These are phyloP conservation scores for Gallinago solitaria DNA, from an alignment of 2,797 vertebrate genomes.

Conservation along the genomic window DNA sequence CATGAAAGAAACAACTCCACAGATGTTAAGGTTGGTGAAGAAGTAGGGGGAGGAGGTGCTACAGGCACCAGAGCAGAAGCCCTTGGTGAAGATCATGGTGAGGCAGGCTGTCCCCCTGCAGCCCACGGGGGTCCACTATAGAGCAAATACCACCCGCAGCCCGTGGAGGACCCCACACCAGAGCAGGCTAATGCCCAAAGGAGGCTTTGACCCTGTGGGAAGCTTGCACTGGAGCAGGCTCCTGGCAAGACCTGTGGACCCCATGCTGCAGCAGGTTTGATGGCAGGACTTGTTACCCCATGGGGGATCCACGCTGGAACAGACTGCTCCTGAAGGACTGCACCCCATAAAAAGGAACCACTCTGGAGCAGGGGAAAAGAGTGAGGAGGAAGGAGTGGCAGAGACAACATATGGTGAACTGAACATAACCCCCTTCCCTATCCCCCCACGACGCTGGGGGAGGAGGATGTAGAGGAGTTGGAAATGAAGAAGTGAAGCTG, in stretches of 20 bases:
- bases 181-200: not conserved
- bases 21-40: not conserved
- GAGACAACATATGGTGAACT: not conserved
- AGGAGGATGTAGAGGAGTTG: not conserved
- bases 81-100: fast-evolving
- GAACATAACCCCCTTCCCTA: fast-evolving
- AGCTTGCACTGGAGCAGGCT: not conserved
- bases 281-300: not conserved
- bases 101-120: not conserved
- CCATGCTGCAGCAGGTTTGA: not conserved
- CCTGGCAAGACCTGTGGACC: not conserved
- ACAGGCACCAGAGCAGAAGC: fast-evolving
- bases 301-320: not conserved
- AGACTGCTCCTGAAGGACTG: not conserved
- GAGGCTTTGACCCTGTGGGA: fast-evolving
- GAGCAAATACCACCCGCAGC: not conserved
- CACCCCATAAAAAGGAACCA: not conserved
- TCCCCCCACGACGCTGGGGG: fast-evolving
- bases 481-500: not conserved
- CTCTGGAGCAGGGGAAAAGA: fast-evolving
- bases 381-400: not conserved
- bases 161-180: fast-evolving
- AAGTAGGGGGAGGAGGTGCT: fast-evolving
- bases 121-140: fast-evolving
- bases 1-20: not conserved